Percentiles rank a stretch among this genome's conserved stretches.
Conservation (phyloP, 2,888 invertebrate species). For the Ommatoiulus sabulosus region DNA sequence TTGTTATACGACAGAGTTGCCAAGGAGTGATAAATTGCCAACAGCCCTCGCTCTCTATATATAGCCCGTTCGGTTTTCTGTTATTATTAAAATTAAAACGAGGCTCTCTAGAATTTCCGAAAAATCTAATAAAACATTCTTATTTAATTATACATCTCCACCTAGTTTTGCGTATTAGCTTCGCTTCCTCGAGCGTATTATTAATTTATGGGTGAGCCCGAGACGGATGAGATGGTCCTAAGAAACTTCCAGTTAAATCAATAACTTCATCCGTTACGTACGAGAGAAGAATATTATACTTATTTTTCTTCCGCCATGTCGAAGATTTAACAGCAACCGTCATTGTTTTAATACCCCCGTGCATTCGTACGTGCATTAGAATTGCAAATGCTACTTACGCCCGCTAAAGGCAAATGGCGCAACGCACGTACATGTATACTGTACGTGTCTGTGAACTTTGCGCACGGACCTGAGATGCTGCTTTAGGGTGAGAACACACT, state of each 20-base stretch:
- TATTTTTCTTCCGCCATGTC: conserved; percentile 16
- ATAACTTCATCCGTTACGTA: conserved; percentile 29
- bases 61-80: background rate
- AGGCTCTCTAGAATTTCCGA: conserved; percentile 18
- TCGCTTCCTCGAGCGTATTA: conserved; percentile 17
- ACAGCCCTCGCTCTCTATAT: background rate
- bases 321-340: conserved; percentile 24
- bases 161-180: conserved; percentile 36
- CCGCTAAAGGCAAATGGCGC: background rate
- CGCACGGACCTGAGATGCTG: background rate
- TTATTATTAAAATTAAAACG: conserved; percentile 31
- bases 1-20: background rate
- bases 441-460: too few relatives aligned
- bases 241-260: conserved; percentile 31
- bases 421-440: background rate
- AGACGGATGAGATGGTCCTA: background rate
- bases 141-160: conserved; percentile 21
- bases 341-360: conserved; percentile 30
- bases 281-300: conserved; percentile 14
- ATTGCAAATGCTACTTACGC: background rate
- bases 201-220: background rate
- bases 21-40: background rate
- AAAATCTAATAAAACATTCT: conserved; percentile 43
- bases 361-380: conserved; percentile 31
- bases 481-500: too few relatives aligned